Percentiles rank a stretch among this genome's conserved stretches.
Conservation (phyloP, 2,113 vertebrate species). For the Xenopus tropicalis region UCB_Xtro_10.0 CM004450.2:117926001-117926500, state of each 20-base stretch:
- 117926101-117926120: not conserved
- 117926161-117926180: not conserved
- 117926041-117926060: not conserved
- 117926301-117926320: no score
- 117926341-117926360: no score
- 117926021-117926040: not conserved
- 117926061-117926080: not conserved
- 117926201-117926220: not conserved
- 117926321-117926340: no score
- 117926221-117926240: not conserved
- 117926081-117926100: not conserved
- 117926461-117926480: no score
- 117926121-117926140: constrained; percentile 7
- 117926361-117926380: no score
- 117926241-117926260: not conserved
- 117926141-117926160: not conserved
- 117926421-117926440: no score
- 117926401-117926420: no score
- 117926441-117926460: no score
- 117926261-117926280: not conserved
- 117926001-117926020: not conserved
- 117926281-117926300: not conserved
- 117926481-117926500: no score
- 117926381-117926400: no score
- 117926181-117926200: not conserved